Base-by-base conservation (phyloP, 2,888 invertebrate species). In the Acanthosepion esculentum region DNA sequence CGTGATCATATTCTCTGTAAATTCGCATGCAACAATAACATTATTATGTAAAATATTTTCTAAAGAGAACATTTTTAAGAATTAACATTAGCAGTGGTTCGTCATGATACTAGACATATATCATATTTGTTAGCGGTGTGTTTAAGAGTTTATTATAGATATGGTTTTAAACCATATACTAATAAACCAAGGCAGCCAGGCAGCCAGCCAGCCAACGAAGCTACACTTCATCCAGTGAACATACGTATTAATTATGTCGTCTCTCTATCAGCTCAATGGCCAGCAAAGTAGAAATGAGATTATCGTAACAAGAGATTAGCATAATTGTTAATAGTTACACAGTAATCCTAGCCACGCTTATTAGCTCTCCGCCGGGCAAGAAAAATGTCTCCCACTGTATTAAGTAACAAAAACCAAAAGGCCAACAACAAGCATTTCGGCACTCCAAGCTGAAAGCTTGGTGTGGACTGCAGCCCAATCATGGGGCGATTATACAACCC, bases 391-490 rank as follows among this genome's bases (percentile, higher is more conserved):
- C 78, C 78, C 33, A 33, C 5, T 78, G 78, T 78, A 78, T 78
- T 78, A n/a, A 78, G n/a, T 78, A n/a, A 15, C 33, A 33, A n/a
- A n/a, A 29, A 78, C 12, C 10, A 29, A 8, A 12, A 78, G 5
- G 15, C 15, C 8, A 78, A 1, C 12, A 33, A 15, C 78, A 18
- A 33, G 3, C 78, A 33, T n/a, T 78, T 78, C 78, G 15, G 78
- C 15, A 78, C 78, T 78, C 33, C 78, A 78, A 78, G 78, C 78
- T 78, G 78, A 78, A 78, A n/a, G 78, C 78, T 78, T 78, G 78
- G 78, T 33, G n/a, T 78, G n/a, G 18, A 15, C n/a, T n/a, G 33
- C 12, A 78, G n/a, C n/a, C 33, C 78, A 78, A 78, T 10, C n/a
- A 78, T 78, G 78, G n/a, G 78, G n/a, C n/a, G n/a, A 8, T 78